Evolutionary conservation across 2,888 invertebrate genomes (phyloP).

Genomic region (Mechanitis mazaeus): DNA sequence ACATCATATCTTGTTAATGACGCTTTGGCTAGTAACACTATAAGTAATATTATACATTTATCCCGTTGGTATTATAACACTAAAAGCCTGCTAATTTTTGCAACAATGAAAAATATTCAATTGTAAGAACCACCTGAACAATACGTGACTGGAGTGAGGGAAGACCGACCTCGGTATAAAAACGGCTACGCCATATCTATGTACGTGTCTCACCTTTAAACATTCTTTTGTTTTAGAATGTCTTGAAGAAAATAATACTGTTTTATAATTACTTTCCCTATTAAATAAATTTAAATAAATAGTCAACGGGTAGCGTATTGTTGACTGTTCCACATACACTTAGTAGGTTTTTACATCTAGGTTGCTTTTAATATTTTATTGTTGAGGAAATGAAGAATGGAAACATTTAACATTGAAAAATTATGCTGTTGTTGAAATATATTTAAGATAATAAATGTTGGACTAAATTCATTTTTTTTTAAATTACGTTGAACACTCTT

Average conservation of each 20-base stretch:
- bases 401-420: no score
- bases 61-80: constrained; percentile 8
- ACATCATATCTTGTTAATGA: no score
- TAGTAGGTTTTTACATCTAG: no score
- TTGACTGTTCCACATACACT: no score
- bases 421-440: no score
- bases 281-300: no score
- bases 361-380: no score
- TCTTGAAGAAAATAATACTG: background rate
- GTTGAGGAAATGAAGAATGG: no score
- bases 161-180: constrained; percentile 29
- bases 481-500: no score
- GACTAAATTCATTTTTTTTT: no score
- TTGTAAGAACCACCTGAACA: constrained; percentile 38
- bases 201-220: constrained; percentile 30
- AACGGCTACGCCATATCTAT: constrained; percentile 32
- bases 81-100: constrained; percentile 43
- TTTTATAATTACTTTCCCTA: background rate
- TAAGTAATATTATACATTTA: background rate
- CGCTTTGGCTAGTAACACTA: background rate
- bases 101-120: constrained; percentile 41
- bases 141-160: constrained; percentile 49
- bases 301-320: no score
- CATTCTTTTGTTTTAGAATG: constrained; percentile 17
- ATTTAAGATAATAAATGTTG: no score